A percentile compares a stretch with the other conserved stretches of the same genome.
These are phyloP conservation scores for Eulemur rubriventer DNA, from an alignment of 2,797 vertebrate genomes.

Conservation along the genomic window DNA sequence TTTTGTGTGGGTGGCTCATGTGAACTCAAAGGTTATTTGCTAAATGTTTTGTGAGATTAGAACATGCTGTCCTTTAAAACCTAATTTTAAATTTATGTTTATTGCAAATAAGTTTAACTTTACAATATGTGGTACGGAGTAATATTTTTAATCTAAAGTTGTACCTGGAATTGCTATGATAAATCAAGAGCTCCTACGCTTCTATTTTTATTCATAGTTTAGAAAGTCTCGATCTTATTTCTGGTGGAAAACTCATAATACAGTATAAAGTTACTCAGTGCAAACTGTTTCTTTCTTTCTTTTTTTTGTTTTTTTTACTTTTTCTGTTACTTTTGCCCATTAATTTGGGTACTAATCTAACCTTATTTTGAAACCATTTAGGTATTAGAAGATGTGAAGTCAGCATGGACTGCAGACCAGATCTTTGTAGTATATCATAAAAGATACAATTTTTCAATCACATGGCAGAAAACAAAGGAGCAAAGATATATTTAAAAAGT, in stretches of 20 bases:
- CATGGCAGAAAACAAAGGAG: not conserved
- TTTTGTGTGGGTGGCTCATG: conserved; percentile 88
- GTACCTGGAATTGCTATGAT: not conserved
- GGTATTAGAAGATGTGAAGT: not conserved
- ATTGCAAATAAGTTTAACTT: conserved; percentile 5
- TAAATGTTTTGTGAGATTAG: conserved; percentile 77
- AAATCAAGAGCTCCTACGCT: not conserved
- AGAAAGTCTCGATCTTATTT: conserved; percentile 24
- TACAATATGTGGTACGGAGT: not conserved
- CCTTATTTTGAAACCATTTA: not conserved
- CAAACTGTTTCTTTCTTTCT: conserved; percentile 37
- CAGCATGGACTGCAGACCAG: not conserved
- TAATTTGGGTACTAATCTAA: not conserved
- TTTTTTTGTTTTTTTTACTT: conserved; percentile 6
- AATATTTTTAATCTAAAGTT: not conserved
- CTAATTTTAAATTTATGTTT: conserved; percentile 53
- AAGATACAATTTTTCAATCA: not conserved
- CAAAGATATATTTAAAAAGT: not conserved
- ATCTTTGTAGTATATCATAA: not conserved
- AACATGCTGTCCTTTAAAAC: conserved; percentile 76
- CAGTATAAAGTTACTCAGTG: conserved; percentile 26
- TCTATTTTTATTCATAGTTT: not conserved
- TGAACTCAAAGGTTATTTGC: conserved; percentile 88
- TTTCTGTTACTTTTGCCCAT: conserved; percentile 26
- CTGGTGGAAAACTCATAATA: not conserved